phyloP scores from a whole-genome alignment of 2,113 vertebrate species.

The Vireo altiloquus region DNA sequence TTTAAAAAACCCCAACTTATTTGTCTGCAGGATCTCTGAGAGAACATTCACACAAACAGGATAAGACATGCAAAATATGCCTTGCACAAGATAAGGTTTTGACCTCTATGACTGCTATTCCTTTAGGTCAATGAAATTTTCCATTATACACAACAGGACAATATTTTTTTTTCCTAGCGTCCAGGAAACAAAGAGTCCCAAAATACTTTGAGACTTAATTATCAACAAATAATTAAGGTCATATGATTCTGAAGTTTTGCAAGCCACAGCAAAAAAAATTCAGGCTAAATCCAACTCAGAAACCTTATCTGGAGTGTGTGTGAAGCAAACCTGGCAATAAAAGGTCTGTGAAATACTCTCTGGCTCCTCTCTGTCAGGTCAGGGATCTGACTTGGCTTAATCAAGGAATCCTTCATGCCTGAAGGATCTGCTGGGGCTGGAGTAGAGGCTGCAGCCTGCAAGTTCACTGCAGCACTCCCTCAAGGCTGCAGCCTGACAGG shows the following conservation, averaged over 20 bases:
- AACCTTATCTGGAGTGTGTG: background rate
- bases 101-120: background rate
- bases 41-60: background rate
- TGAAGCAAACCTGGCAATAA: conserved; percentile 13
- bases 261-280: background rate
- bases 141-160: background rate
- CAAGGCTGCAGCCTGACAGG: background rate
- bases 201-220: background rate
- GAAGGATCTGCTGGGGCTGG: background rate
- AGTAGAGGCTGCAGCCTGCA: background rate
- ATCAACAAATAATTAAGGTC: background rate
- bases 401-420: background rate
- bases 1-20: background rate
- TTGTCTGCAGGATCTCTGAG: background rate
- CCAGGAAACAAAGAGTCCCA: background rate
- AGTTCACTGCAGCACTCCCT: background rate
- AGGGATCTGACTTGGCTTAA: background rate
- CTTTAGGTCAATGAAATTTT: background rate
- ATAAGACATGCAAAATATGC: background rate
- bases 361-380: background rate
- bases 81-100: background rate
- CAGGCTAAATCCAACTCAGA: background rate
- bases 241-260: conserved; percentile 19
- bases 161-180: background rate
- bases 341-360: background rate